Evolutionary conservation across 2,113 vertebrate genomes (phyloP), one percentile per base, ranked within the genome.

Genomic region (Mirounga angustirostris): DNA sequence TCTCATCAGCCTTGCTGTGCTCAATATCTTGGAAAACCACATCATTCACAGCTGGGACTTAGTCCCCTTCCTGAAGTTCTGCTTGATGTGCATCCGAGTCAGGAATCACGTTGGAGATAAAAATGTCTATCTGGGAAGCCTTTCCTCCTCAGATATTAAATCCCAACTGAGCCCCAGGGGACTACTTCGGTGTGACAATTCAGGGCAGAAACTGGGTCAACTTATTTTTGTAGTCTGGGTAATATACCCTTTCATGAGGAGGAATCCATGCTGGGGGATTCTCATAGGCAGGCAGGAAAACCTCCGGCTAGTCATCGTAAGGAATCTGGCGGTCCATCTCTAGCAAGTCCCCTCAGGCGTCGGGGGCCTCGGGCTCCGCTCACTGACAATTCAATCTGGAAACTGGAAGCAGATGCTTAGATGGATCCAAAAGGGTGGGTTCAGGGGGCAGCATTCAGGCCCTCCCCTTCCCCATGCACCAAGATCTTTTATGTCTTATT

Each of bases 1-100:
- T 99, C 96, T 99, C 99, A 85, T 99, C 99, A 19, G 99, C 99
- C 99, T 99, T 99, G 91, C 99, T 99, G 98, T 99, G 99, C 88
- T 99, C 99, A 21, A 99, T 99, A 96, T 99, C 99, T 98, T 99
- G 99, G 97, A 99, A 99, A 98, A 99, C 99, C 65, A 99, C 99
- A 0, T 99, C 99, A 6, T 99, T 99, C 54, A 99, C 99, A 0
- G 99, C 99, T 0, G 99, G 99, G 74, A 99, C 99, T 97, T 99
- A 99, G 98, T 99, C 99, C 59, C 99, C 99, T 83, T 99, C 99
- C 98, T 99, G 99, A n/a, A 99, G 98, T 54, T 99, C 99, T 1
- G 99, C 99, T 93, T 99, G 98, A 97, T 99, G 99, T 0, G 99
- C 99, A 1, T 99, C 99, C 0, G 99, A 99, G 97, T 99, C 99